Evolutionary conservation across 2,797 vertebrate genomes (phyloP).

Genomic region (Cossypha caffra): DNA sequence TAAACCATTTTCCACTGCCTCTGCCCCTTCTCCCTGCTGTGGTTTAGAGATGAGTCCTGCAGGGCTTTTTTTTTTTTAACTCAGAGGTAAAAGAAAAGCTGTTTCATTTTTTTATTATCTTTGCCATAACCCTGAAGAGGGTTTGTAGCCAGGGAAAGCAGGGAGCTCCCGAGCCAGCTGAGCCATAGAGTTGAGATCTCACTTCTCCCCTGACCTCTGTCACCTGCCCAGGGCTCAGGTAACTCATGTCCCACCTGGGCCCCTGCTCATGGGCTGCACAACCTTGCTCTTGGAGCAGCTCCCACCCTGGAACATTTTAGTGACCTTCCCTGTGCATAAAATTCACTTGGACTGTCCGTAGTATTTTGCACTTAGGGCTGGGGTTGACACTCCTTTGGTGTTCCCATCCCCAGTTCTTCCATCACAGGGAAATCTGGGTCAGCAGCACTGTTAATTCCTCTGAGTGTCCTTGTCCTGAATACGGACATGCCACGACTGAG

Average conservation of each 20-base stretch:
- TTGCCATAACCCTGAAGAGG: background rate
- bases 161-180: background rate
- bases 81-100: background rate
- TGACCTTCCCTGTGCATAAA: background rate
- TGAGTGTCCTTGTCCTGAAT: background rate
- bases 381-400: background rate
- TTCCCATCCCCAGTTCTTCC: background rate
- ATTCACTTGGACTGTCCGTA: rapidly evolving
- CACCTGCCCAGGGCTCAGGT: background rate
- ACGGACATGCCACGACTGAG: background rate
- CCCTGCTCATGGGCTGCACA: background rate
- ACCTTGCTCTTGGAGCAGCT: background rate
- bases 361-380: background rate
- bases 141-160: background rate
- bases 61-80: background rate
- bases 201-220: background rate
- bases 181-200: background rate
- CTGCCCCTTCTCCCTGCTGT: background rate
- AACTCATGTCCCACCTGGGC: background rate
- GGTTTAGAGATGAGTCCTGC: background rate
- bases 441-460: background rate
- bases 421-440: background rate
- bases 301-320: background rate
- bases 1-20: background rate
- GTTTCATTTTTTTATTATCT: background rate